A percentile compares a stretch with the other conserved stretches of the same genome.
phyloP scores from a whole-genome alignment of 2,113 vertebrate genomes.

The Ivindomyrus marchei region DNA sequence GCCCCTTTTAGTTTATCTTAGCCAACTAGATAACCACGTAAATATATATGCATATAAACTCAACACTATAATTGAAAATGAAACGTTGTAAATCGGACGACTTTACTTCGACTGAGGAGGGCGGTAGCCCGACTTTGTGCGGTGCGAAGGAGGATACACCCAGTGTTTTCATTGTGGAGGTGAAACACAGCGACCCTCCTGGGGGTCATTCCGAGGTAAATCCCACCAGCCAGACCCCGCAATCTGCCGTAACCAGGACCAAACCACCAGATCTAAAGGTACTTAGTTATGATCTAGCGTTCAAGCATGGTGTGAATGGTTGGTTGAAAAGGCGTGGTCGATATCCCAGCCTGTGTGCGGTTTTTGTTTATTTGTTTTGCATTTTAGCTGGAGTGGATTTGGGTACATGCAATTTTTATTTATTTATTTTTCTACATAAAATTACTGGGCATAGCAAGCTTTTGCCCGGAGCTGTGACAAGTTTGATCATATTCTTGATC shows the following conservation, averaged over 20 bases:
- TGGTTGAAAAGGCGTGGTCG: conserved; percentile 3
- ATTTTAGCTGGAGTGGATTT: neutral
- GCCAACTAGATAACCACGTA: neutral
- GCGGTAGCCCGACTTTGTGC: conserved; percentile 17
- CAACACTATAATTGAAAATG: conserved; percentile 41
- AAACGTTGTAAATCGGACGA: conserved; percentile 71
- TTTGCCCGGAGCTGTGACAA: neutral
- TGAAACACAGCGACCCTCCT: conserved; percentile 51
- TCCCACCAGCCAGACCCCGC: conserved; percentile 39
- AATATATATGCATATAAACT: neutral
- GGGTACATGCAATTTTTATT: neutral
- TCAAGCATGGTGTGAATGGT: neutral
- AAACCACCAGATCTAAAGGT: conserved; percentile 75
- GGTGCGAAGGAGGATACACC: conserved; percentile 48
- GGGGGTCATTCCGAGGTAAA: conserved; percentile 53
- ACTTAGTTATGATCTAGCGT: conserved; percentile 19
- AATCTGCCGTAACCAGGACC: conserved; percentile 40
- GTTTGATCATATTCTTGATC: neutral
- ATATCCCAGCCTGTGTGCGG: neutral
- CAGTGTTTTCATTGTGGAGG: conserved; percentile 50
- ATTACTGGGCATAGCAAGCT: neutral
- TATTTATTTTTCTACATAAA: neutral
- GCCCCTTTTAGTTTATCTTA: neutral
- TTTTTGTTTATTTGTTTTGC: neutral
- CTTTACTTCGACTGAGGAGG: conserved; percentile 61